Percentiles rank a stretch among this genome's conserved stretches.
Conservation (phyloP, 2,797 vertebrate genomes). For the Trachurus trachurus region DNA sequence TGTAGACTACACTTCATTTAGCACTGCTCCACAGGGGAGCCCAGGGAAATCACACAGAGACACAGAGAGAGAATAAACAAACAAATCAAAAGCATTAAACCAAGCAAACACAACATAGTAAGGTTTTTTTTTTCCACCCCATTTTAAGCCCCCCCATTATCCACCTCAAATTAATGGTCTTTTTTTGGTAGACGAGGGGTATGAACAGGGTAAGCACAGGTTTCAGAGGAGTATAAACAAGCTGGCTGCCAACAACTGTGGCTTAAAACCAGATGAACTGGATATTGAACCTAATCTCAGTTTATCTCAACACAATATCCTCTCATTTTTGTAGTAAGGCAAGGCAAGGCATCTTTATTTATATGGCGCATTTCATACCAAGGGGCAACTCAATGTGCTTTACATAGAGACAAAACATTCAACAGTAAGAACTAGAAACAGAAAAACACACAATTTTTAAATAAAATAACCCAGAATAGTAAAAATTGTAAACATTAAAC, state of each 20-base stretch:
- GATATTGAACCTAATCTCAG: constrained; percentile 40
- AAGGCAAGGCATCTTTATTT: no score
- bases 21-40: constrained; percentile 76
- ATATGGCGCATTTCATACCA: no score
- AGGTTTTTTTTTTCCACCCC: constrained; percentile 44
- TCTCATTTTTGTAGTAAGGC: constrained; percentile 14
- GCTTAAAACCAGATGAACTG: constrained; percentile 44
- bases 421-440: no score
- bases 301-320: not conserved
- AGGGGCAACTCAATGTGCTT: no score
- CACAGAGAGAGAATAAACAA: constrained; percentile 82
- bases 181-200: constrained; percentile 57
- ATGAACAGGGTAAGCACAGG: constrained; percentile 37
- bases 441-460: no score
- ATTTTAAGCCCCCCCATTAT: constrained; percentile 79
- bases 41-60: constrained; percentile 74
- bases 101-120: constrained; percentile 72
- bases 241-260: constrained; percentile 12
- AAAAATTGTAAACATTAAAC: no score
- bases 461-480: no score
- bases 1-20: constrained; percentile 76
- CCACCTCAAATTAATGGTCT: constrained; percentile 75
- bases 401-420: no score
- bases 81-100: constrained; percentile 85
- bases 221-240: constrained; percentile 51